These are phyloP conservation scores for Platycheirus rosarum DNA, from an alignment of 2,888 invertebrate species.

Conservation along the genomic window DNA sequence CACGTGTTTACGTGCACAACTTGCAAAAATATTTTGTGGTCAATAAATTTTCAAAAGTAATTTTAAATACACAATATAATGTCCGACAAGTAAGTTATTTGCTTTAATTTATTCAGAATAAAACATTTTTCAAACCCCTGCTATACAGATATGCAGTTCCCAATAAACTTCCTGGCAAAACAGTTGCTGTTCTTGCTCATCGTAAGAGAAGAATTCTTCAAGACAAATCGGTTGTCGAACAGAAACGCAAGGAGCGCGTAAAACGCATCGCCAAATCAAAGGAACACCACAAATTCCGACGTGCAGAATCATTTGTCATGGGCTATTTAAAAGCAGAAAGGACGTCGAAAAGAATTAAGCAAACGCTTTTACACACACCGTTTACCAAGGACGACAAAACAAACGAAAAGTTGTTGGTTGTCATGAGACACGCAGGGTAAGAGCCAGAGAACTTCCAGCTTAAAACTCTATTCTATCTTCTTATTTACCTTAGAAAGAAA, in stretches of 20 bases:
- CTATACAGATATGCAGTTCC: slow-evolving; percentile 81
- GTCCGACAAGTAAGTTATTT: slow-evolving; percentile 80
- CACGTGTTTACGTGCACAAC: slow-evolving; percentile 54
- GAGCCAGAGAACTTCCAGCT: no score
- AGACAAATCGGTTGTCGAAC: slow-evolving; percentile 79
- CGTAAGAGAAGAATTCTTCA: slow-evolving; percentile 81
- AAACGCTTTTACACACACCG: slow-evolving; percentile 77
- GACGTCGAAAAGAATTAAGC: slow-evolving; percentile 79
- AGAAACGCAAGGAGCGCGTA: slow-evolving; percentile 78
- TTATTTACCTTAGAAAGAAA: slow-evolving; percentile 77
- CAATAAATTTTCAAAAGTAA: background rate
- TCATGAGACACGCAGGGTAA: slow-evolving; percentile 81
- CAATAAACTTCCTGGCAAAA: slow-evolving; percentile 82
- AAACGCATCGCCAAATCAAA: slow-evolving; percentile 77
- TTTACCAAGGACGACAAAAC: slow-evolving; percentile 77
- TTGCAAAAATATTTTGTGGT: no score
- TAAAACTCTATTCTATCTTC: background rate
- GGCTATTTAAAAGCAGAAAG: slow-evolving; percentile 80
- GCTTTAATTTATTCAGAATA: background rate
- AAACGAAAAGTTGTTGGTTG: slow-evolving; percentile 80
- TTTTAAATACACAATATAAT: slow-evolving; percentile 74
- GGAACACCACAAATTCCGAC: slow-evolving; percentile 80
- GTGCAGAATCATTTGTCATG: slow-evolving; percentile 82
- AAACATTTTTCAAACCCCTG: background rate
- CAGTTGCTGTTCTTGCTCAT: slow-evolving; percentile 81